Evolutionary conservation across 2,888 invertebrate species (phyloP).

Genomic region (Sarcophaga carnaria): DNA sequence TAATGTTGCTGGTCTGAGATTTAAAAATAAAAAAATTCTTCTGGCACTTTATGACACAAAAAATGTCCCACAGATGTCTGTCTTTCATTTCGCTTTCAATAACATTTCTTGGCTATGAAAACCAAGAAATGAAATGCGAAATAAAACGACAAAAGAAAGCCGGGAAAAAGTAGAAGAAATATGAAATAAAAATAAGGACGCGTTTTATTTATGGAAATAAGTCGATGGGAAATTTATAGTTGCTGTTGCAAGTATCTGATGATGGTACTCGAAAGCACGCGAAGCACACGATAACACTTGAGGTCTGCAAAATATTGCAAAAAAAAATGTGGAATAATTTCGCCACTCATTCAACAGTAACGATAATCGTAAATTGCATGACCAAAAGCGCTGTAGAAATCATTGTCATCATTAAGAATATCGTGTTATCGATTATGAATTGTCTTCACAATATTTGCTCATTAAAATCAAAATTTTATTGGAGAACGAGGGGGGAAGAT

Average conservation of each 20-base stretch:
- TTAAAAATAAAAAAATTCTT: slow-evolving; percentile 39
- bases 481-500: too few relatives aligned
- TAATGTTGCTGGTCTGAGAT: slow-evolving; percentile 44
- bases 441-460: too few relatives aligned
- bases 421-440: too few relatives aligned
- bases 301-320: not conserved
- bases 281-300: not conserved
- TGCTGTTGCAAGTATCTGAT: not conserved
- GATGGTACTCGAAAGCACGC: not conserved
- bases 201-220: slow-evolving; percentile 16
- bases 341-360: not conserved
- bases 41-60: slow-evolving; percentile 60
- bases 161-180: not conserved
- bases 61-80: slow-evolving; percentile 25
- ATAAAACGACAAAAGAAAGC: not conserved
- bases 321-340: not conserved
- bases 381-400: slow-evolving; percentile 13
- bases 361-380: slow-evolving; percentile 23
- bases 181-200: slow-evolving; percentile 6
- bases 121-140: not conserved
- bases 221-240: not conserved
- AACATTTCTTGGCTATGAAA: not conserved
- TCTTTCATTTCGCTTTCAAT: not conserved
- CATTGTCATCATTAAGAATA: not conserved
- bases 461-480: too few relatives aligned